A percentile compares a stretch with the other conserved stretches of the same genome.
phyloP scores from a whole-genome alignment of 2,797 vertebrate genomes.

The Pteronotus mesoamericanus region DNA sequence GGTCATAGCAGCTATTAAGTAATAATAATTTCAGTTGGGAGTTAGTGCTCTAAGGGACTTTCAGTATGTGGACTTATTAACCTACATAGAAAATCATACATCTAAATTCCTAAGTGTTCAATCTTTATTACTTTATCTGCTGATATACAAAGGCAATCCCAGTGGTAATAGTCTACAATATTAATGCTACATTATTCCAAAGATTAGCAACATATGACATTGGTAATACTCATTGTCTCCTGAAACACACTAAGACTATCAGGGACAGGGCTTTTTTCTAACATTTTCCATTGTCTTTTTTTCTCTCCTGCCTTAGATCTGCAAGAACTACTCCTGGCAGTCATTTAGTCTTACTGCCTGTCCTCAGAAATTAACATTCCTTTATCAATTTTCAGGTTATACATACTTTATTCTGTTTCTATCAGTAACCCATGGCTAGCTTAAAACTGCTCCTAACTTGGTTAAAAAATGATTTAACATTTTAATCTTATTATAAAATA shows the following conservation, averaged over 20 bases:
- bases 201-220: not conserved
- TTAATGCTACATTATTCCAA: not conserved
- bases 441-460: not conserved
- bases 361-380: not conserved
- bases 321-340: not conserved
- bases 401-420: not conserved
- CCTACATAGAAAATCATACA: not conserved
- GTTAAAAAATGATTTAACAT: not conserved
- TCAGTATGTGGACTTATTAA: not conserved
- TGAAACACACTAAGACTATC: not conserved
- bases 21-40: not conserved
- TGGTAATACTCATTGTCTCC: not conserved
- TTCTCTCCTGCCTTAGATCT: not conserved
- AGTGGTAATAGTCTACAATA: not conserved
- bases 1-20: not conserved
- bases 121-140: not conserved
- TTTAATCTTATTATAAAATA: not conserved
- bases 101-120: conserved; percentile 1
- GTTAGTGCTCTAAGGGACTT: not conserved
- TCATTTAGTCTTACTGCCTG: not conserved
- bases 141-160: not conserved
- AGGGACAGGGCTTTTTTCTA: not conserved
- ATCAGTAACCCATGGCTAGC: not conserved
- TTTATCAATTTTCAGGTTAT: not conserved
- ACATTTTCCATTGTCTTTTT: not conserved